These are phyloP conservation scores for Axinella damicornis DNA, from an alignment of 37 sponge, comb jelly and placozoan genomes.

Conservation along the genomic window DNA sequence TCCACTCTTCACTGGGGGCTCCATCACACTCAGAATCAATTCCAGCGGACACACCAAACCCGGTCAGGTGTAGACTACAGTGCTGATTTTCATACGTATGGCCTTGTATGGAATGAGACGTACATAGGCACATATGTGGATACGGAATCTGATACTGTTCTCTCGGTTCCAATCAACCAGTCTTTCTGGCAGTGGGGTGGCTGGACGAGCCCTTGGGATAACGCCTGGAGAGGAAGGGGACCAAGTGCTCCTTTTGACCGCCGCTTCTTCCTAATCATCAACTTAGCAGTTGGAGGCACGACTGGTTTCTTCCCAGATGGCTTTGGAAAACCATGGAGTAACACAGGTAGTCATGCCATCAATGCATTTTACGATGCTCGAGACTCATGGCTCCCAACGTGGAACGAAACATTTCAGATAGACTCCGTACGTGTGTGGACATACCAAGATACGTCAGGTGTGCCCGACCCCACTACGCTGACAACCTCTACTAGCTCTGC, in stretches of 20 bases:
- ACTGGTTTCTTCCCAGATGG: constrained; percentile 79
- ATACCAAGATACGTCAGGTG: not conserved
- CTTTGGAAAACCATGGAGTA: constrained; percentile 74
- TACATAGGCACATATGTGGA: constrained; percentile 83
- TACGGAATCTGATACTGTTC: constrained; percentile 50
- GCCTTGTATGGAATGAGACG: constrained; percentile 82
- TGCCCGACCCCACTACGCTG: not conserved
- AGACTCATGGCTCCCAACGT: constrained; percentile 66
- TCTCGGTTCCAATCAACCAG: constrained; percentile 49
- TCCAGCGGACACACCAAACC: constrained; percentile 13
- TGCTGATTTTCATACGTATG: constrained; percentile 70
- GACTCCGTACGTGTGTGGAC: constrained; percentile 80
- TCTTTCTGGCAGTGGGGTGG: constrained; percentile 72
- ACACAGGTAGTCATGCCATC: constrained; percentile 47
- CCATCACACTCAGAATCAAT: constrained; percentile 20
- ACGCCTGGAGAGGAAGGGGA: constrained; percentile 67
- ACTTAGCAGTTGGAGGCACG: constrained; percentile 80
- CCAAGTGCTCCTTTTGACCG: constrained; percentile 81
- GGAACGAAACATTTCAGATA: constrained; percentile 60
- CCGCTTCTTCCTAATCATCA: constrained; percentile 66
- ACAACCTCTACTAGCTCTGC: constrained; percentile 1
- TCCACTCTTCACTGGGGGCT: constrained; percentile 83
- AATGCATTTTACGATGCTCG: constrained; percentile 63
- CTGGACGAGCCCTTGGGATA: constrained; percentile 39
- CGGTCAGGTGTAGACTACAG: constrained; percentile 33